Evolutionary conservation across 2,888 invertebrate species (phyloP), one percentile per base, ranked within the genome.

Genomic region (Drosophila lacicola): DNA sequence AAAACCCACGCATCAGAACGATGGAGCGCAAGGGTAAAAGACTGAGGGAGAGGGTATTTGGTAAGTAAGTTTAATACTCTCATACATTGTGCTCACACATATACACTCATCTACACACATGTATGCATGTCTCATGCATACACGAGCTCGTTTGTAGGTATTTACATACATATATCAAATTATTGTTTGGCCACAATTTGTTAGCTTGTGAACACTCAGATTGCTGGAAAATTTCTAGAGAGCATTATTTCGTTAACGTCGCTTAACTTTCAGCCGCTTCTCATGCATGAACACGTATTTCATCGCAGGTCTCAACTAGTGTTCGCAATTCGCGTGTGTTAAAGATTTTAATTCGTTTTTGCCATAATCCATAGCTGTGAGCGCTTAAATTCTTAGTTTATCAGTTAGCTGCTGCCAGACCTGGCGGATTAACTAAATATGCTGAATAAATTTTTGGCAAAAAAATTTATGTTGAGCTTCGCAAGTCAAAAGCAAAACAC

Each of bases 341-440:
- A 41, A 25, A 55, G 45, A 17, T 5, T 37, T 51, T 62, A 62
- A 66, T 58, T 58, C 50, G 46, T 21, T 60, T 50, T 33, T 55
- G 41, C 19, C 36, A 5, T 33, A 25, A 44, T 44, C 58, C 33
- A 25, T 8, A 11, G 33, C 11, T 39, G 17, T 11, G 10, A 29
- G 29, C 19, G 36, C 19, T 47, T 33, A 47, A 58, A 19, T 60
- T 11, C 53, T 33, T 9, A 39, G 47, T 19, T 58, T 71, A 72
- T 47, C 58, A 53, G 45, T 21, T 33, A 41, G 45, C 21, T 44
- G 29, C 39, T 13, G 53, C 49, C 46, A 33, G 37, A 11, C 57
- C 1, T 36, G 17, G 37, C 14, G 46, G 57, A 68, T 75, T 58
- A 64, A 29, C 56, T 19, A 71, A 85, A 79, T 70, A 73, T 79